Percentiles rank a stretch among this genome's conserved stretches.
phyloP scores from a whole-genome alignment of 2,797 vertebrate genomes.

The Dendrocincla fuliginosa region DNA sequence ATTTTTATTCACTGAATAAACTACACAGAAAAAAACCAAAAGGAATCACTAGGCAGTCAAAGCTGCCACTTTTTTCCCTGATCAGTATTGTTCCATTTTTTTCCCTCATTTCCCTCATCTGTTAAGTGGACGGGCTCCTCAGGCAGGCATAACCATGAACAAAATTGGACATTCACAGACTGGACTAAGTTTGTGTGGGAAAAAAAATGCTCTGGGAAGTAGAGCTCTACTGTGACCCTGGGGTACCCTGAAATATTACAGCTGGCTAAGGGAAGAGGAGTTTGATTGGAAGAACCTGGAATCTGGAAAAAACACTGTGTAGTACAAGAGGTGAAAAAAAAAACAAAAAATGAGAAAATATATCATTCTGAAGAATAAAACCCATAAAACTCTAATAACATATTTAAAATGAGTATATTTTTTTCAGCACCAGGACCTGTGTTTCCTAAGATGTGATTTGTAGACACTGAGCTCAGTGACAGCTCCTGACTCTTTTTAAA shows the following conservation, averaged over 20 bases:
- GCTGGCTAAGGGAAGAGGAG: neutral
- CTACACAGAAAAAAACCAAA: neutral
- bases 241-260: neutral
- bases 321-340: neutral
- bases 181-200: neutral
- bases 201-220: neutral
- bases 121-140: neutral
- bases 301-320: neutral
- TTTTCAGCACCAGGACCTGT: neutral
- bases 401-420: neutral
- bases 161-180: neutral
- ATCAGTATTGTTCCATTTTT: neutral
- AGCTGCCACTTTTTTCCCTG: neutral
- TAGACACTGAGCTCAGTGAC: neutral
- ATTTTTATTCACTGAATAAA: neutral
- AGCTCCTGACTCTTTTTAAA: neutral
- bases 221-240: neutral
- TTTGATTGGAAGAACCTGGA: neutral
- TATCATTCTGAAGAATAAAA: neutral
- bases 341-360: neutral
- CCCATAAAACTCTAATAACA: accelerated
- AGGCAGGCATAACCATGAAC: neutral
- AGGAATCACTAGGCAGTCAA: neutral
- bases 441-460: neutral
- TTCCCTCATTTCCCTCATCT: neutral